Evolutionary conservation across 2,113 vertebrate species (phyloP).

Genomic region (Heptranchias perlo): DNA sequence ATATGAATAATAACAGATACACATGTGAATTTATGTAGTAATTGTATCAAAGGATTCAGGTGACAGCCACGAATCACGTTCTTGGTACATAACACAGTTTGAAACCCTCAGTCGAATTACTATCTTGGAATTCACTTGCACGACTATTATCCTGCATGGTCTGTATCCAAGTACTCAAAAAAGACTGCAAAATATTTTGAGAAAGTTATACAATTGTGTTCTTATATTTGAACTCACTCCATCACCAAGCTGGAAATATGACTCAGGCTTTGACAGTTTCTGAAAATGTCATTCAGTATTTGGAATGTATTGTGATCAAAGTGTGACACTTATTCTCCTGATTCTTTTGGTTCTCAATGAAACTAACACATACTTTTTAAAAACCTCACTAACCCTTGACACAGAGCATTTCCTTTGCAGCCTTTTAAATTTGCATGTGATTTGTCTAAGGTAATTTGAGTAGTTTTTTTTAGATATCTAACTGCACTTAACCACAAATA

Average conservation of each 20-base stretch:
- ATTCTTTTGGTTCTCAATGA: no score
- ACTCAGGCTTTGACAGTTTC: neutral
- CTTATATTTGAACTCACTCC: neutral
- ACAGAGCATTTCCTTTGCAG: no score
- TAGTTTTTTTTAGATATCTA: no score
- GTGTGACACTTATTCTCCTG: no score
- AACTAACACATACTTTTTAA: no score
- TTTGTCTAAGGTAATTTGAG: no score
- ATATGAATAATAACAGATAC: neutral
- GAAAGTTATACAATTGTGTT: neutral
- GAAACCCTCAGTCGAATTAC: neutral
- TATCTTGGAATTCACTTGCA: neutral
- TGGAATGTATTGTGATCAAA: neutral
- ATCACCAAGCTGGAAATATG: neutral
- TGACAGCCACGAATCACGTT: neutral
- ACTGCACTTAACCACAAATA: no score
- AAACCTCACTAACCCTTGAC: no score
- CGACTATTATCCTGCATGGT: neutral
- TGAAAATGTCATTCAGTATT: neutral
- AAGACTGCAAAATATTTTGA: neutral
- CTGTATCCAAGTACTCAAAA: neutral
- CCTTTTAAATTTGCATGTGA: no score
- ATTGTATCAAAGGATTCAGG: neutral
- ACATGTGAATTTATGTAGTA: neutral
- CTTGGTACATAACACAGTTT: neutral